Evolutionary conservation across 2,113 vertebrate species (phyloP).

Genomic region (Corythornis vintsioides): DNA sequence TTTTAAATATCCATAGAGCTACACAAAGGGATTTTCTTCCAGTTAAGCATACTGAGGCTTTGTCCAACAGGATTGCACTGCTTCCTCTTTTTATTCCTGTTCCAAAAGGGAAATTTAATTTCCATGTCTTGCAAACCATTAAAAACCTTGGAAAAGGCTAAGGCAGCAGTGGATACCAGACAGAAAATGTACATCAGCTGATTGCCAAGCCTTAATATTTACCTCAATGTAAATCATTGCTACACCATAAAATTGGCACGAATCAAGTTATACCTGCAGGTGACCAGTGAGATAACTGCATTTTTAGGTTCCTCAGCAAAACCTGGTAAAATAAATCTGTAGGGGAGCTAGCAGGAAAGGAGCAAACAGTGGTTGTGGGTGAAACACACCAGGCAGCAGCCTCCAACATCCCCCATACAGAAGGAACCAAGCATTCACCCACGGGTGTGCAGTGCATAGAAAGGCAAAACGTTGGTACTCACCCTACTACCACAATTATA

Average conservation of each 20-base stretch:
- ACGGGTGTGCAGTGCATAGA: not conserved
- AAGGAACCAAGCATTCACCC: not conserved
- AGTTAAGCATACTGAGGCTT: not conserved
- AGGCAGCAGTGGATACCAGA: not conserved
- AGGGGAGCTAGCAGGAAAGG: not conserved
- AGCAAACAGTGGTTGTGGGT: not conserved
- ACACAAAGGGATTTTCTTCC: not conserved
- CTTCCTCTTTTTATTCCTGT: not conserved
- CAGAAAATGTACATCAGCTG: not conserved
- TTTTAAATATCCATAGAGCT: not conserved
- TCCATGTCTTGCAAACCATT: not conserved
- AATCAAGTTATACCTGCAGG: not conserved
- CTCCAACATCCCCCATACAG: not conserved
- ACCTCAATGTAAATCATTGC: not conserved
- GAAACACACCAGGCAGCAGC: not conserved
- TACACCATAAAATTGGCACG: not conserved
- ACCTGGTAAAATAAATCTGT: not conserved
- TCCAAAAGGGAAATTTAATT: not conserved
- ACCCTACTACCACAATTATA: conserved; percentile 99
- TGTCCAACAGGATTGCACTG: not conserved
- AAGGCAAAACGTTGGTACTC: conserved; percentile 69
- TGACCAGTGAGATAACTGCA: not conserved
- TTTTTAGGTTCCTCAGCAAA: not conserved
- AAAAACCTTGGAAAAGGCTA: not conserved
- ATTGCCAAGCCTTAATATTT: not conserved